Conservation (phyloP, 2,888 invertebrate species). For the Eristalis tenax region DNA sequence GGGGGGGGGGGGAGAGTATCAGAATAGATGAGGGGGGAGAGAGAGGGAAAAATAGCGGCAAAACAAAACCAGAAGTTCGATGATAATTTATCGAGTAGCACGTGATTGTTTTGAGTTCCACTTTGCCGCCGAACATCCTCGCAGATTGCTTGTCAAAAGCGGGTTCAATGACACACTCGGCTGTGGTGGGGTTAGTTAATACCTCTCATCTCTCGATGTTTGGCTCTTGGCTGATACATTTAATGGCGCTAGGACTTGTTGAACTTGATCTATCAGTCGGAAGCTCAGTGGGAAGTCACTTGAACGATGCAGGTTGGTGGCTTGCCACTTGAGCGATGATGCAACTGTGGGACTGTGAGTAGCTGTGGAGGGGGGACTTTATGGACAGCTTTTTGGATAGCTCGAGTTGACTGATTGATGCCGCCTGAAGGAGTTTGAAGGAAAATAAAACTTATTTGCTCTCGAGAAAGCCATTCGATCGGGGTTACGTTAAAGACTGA, state of each 20-base stretch:
- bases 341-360: too few relatives aligned
- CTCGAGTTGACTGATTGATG: too few relatives aligned
- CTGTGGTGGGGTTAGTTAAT: not conserved
- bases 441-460: too few relatives aligned
- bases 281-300: too few relatives aligned
- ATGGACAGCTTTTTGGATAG: too few relatives aligned
- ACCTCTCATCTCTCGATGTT: not conserved
- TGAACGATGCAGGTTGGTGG: too few relatives aligned
- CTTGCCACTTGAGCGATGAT: too few relatives aligned
- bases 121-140: not conserved
- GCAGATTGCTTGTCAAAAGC: not conserved
- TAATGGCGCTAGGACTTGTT: not conserved
- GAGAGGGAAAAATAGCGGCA: not conserved
- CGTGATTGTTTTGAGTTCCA: not conserved
- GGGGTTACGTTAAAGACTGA: too few relatives aligned
- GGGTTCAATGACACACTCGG: not conserved
- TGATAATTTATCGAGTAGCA: not conserved
- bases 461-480: too few relatives aligned
- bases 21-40: not conserved
- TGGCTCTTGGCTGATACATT: not conserved
- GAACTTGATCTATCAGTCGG: not conserved
- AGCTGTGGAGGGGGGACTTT: too few relatives aligned
- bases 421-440: too few relatives aligned
- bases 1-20: too few relatives aligned
- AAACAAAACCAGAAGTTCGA: not conserved